phyloP scores from a whole-genome alignment of 2,797 vertebrate species.

The Manis pentadactyla region DNA sequence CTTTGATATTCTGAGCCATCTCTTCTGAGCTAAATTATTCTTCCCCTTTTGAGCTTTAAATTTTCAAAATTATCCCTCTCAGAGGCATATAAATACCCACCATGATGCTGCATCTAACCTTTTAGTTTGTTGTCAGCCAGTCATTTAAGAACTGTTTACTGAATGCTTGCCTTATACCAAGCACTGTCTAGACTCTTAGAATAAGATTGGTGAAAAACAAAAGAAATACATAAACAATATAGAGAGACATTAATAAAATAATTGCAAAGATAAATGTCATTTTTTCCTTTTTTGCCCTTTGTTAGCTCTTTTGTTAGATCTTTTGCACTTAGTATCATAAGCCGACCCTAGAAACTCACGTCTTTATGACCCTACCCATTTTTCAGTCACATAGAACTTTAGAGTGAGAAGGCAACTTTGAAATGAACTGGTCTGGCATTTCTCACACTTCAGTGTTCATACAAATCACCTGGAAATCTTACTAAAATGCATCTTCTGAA shows the following conservation, averaged over 20 bases:
- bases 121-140: not conserved
- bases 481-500: not conserved
- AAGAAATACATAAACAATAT: not conserved
- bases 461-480: not conserved
- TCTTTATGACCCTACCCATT: not conserved
- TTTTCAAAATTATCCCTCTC: not conserved
- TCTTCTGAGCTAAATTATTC: not conserved
- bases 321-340: slow-evolving; percentile 15
- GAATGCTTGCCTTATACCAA: not conserved
- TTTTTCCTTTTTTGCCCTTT: not conserved
- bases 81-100: not conserved
- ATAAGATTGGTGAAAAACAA: not conserved
- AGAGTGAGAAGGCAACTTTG: not conserved
- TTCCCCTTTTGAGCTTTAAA: not conserved
- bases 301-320: not conserved
- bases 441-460: not conserved
- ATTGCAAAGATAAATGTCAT: slow-evolving; percentile 15
- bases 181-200: not conserved
- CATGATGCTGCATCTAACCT: not conserved
- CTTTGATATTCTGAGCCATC: not conserved
- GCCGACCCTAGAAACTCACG: not conserved
- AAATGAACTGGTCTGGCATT: not conserved
- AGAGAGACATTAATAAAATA: not conserved
- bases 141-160: not conserved
- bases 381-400: not conserved